These are phyloP conservation scores for Ips typographus DNA, from an alignment of 1,140 invertebrate species.

Conservation along the genomic window DNA sequence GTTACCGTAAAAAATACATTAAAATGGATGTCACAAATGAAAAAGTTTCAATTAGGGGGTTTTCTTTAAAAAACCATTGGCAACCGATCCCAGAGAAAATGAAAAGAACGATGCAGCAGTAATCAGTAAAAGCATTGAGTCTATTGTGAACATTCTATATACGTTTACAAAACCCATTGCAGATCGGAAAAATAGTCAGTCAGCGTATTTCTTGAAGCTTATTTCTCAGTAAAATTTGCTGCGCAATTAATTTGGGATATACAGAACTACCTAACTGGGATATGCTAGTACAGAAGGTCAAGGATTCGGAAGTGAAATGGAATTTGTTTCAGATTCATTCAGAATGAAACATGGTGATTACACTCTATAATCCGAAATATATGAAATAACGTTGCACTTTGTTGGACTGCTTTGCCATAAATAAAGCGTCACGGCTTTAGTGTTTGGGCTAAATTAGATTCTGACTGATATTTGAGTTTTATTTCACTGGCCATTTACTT, in stretches of 20 bases:
- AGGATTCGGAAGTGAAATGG: not conserved
- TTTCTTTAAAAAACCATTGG: constrained; percentile 14
- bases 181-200: not conserved
- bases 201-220: no score
- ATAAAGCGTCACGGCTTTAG: not conserved
- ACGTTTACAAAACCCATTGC: constrained; percentile 18
- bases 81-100: constrained; percentile 20
- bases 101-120: constrained; percentile 25
- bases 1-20: no score
- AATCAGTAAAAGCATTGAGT: constrained; percentile 27
- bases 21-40: not conserved
- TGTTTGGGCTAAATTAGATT: not conserved
- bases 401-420: constrained; percentile 1
- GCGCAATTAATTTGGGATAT: no score
- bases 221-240: no score
- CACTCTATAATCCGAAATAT: not conserved
- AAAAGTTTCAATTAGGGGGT: not conserved
- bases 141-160: constrained; percentile 27
- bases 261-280: no score
- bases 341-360: constrained; percentile 12
- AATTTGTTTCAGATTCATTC: constrained; percentile 11
- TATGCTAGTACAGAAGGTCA: not conserved
- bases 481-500: not conserved
- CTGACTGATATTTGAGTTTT: not conserved
- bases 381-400: not conserved